Evolutionary conservation across 2,797 vertebrate species (phyloP).

Genomic region (Champsocephalus esox): DNA sequence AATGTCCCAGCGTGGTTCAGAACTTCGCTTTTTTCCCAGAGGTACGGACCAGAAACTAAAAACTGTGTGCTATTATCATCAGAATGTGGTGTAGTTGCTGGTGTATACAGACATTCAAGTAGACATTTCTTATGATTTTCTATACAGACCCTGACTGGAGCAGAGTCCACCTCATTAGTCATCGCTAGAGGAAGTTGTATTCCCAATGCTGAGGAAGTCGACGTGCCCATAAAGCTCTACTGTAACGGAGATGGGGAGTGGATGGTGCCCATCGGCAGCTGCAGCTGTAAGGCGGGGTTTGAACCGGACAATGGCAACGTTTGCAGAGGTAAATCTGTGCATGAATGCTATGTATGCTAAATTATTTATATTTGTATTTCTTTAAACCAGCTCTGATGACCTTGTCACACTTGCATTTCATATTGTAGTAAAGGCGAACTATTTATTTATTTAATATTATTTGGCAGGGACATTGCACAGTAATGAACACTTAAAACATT

Average conservation of each 20-base stretch:
- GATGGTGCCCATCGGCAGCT: constrained; percentile 99
- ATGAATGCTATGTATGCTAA: constrained; percentile 10
- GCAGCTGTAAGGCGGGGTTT: constrained; percentile 94
- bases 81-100: background rate
- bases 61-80: background rate
- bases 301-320: constrained; percentile 93
- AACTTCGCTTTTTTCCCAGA: constrained; percentile 97
- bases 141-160: constrained; percentile 92
- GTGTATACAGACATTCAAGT: background rate
- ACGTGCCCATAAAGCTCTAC: constrained; percentile 97
- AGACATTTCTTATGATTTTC: background rate
- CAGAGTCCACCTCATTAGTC: constrained; percentile 96
- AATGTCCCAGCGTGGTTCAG: constrained; percentile 95
- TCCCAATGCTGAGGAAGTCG: constrained; percentile 94
- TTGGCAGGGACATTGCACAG: too few relatives aligned
- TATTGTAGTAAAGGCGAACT: constrained; percentile 24
- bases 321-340: constrained; percentile 91
- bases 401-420: constrained; percentile 8
- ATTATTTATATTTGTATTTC: constrained; percentile 15
- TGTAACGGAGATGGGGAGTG: constrained; percentile 98
- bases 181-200: constrained; percentile 96
- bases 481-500: too few relatives aligned
- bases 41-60: constrained; percentile 49
- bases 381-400: constrained; percentile 21
- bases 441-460: too few relatives aligned